Conservation (phyloP, 2,113 vertebrate genomes). For the Phaethon lepturus region DNA sequence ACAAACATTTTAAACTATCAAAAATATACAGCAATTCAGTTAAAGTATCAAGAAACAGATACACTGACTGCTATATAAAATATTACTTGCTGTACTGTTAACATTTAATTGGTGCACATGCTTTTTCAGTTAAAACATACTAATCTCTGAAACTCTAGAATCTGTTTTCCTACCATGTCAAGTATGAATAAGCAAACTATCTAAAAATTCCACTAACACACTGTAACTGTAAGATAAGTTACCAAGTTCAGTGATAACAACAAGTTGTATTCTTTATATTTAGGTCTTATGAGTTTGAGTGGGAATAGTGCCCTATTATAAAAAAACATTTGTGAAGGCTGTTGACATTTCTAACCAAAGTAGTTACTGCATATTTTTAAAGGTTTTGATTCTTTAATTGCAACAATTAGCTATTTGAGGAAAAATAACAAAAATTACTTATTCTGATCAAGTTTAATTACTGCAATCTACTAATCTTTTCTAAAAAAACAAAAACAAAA, state of each 20-base stretch:
- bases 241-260: constrained; percentile 53
- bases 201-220: constrained; percentile 52
- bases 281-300: constrained; percentile 51
- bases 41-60: constrained; percentile 75
- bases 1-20: constrained; percentile 82
- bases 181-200: constrained; percentile 58
- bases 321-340: constrained; percentile 79
- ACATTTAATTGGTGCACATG: constrained; percentile 78
- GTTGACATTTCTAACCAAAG: constrained; percentile 78
- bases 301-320: constrained; percentile 61
- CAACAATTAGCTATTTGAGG: constrained; percentile 67
- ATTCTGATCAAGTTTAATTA: constrained; percentile 71
- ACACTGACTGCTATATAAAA: constrained; percentile 74
- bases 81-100: constrained; percentile 75
- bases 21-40: constrained; percentile 71
- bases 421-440: constrained; percentile 70
- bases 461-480: constrained; percentile 71
- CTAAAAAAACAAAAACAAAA: neutral
- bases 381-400: constrained; percentile 62
- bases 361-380: constrained; percentile 70
- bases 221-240: constrained; percentile 61
- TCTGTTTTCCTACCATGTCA: constrained; percentile 58
- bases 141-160: constrained; percentile 59
- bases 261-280: constrained; percentile 41
- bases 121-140: constrained; percentile 70